Evolutionary conservation across 2,888 invertebrate species (phyloP), one percentile per base, ranked within the genome.

Genomic region (Phortica magna): DNA sequence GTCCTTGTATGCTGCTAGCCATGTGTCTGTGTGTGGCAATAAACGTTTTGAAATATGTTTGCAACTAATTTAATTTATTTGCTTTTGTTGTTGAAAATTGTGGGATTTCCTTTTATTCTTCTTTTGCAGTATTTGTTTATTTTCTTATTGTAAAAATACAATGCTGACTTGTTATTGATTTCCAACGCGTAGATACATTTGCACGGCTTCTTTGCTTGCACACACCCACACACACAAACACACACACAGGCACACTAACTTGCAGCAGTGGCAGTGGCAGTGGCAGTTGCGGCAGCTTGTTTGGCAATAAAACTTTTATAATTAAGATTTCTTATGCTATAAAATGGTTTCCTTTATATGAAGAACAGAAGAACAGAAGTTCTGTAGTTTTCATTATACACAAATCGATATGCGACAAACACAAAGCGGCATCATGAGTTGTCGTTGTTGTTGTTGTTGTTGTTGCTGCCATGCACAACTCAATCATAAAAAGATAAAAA

Each of bases 11-110:
- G 6, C 43, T 17, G 43, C 43, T 42, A 59, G 17, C 48, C 43
- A 68, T 68, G 10, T 22, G 22, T 22, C 19, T 61, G 10, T 48
- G 71, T 68, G 43, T 76, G 67, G 67, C 55, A 71, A 17, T 67
- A 57, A 73, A 59, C 61, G 77, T 67, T 77, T 74, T 87, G 84
- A 87, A 87, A 85, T 87, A 85, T 87, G 87, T 78, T 85, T 87
- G 85, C 82, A 84, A 85, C 85, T 87, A 87, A 85, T 87, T 85
- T 85, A 87, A 85, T 85, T 85, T 85, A 85, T 85, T 87, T 85
- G 84, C 81, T 79, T 82, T 85, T 85, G 85, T 87, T 85, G 84
- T 81, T 81, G 82, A 79, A 79, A 84, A 84, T 82, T 87, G 87
- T 87, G 83, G 87, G 83, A 84, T 83, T 87, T 84, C 84, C 87